A percentile compares a stretch with the other conserved stretches of the same genome.
These are phyloP conservation scores for Sinosuthora webbiana DNA, from an alignment of 2,113 vertebrate species.

Conservation along the genomic window DNA sequence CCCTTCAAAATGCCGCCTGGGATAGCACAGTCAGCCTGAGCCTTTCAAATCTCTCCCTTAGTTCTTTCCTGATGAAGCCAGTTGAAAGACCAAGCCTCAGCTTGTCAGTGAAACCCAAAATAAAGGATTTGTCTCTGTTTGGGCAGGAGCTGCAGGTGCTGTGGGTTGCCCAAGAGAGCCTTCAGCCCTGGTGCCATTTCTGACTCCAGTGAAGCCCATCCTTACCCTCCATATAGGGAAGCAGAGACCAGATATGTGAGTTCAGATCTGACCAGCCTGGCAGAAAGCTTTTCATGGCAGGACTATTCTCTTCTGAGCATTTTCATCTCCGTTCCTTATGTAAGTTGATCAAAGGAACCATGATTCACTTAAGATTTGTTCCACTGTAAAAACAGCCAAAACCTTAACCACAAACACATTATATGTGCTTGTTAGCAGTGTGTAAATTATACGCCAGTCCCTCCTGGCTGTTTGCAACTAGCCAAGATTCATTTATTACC, in stretches of 20 bases:
- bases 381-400: background rate
- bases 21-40: background rate
- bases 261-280: background rate
- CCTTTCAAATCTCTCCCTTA: background rate
- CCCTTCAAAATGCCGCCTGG: background rate
- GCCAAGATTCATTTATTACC: conserved; percentile 17
- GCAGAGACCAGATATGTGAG: background rate
- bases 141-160: background rate
- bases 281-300: background rate
- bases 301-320: background rate
- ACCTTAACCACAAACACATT: background rate
- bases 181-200: background rate
- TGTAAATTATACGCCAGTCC: background rate
- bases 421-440: background rate
- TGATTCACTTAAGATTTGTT: background rate
- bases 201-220: background rate
- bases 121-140: background rate
- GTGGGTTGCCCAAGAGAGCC: background rate
- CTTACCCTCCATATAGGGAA: background rate
- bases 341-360: background rate
- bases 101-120: background rate
- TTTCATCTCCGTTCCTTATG: background rate
- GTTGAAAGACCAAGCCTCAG: background rate
- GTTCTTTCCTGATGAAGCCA: background rate
- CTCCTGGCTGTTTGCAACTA: background rate